Conservation (phyloP, 2,797 vertebrate genomes). For the Galago senegalensis region DNA sequence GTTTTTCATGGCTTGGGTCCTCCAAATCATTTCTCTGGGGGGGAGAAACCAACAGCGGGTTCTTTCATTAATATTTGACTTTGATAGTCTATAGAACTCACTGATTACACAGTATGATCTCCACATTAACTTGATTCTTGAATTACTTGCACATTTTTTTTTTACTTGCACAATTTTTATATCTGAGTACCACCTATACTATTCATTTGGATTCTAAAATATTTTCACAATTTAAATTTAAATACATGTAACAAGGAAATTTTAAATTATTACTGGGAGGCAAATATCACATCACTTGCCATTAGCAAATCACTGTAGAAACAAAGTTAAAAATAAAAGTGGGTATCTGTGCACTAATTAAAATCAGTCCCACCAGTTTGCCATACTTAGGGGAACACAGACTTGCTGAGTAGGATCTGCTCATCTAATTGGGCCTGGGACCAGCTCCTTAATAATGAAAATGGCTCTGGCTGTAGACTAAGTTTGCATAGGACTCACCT, state of each 20-base stretch:
- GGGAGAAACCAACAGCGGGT: not conserved
- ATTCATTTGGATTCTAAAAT: not conserved
- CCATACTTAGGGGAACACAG: not conserved
- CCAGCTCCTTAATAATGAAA: not conserved
- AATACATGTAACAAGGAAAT: not conserved
- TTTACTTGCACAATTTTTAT: not conserved
- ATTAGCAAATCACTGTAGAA: not conserved
- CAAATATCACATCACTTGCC: not conserved
- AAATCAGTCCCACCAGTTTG: not conserved
- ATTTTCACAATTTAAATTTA: constrained; percentile 4
- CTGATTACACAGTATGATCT: not conserved
- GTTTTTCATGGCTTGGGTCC: not conserved
- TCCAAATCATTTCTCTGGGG: not conserved
- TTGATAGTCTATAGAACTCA: not conserved
- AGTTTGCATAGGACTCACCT: not conserved
- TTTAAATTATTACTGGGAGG: too few relatives aligned
- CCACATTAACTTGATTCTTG: not conserved
- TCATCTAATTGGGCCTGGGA: not conserved
- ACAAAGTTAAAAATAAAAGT: not conserved
- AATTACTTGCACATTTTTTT: not conserved
- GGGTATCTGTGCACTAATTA: not conserved
- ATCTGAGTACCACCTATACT: not conserved
- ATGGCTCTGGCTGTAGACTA: not conserved
- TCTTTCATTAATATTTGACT: too few relatives aligned
- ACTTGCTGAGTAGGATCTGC: too few relatives aligned